Conservation (phyloP, 2,888 invertebrate genomes). For the Torymus tubicola region DNA sequence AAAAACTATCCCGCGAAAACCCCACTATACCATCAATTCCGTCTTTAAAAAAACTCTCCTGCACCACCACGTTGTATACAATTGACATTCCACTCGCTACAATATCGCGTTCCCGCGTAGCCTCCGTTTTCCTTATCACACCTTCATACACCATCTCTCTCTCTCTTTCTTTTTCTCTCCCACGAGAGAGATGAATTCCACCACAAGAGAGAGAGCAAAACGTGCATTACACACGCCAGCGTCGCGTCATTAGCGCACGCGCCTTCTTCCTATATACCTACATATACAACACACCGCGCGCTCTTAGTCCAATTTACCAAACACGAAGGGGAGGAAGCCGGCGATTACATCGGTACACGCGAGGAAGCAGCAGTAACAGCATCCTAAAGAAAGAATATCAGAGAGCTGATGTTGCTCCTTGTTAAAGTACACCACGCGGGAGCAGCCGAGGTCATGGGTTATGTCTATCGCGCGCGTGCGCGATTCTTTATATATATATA, state of each 20-base stretch:
- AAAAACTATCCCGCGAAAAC: too few species aligned
- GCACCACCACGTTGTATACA: too few species aligned
- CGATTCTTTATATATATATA: too few species aligned
- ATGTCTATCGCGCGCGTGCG: background rate
- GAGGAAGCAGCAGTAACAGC: constrained; percentile 6
- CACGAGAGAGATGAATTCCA: constrained; percentile 16
- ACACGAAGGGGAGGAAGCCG: constrained; percentile 15
- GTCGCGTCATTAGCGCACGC: constrained; percentile 39
- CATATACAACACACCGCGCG: background rate
- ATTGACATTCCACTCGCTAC: too few species aligned
- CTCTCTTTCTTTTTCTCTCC: too few species aligned
- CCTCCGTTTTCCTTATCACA: too few species aligned
- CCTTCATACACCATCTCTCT: too few species aligned
- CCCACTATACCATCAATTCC: too few species aligned
- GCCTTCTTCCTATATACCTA: constrained; percentile 1
- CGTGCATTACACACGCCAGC: background rate
- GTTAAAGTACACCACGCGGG: constrained; percentile 26
- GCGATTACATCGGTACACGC: constrained; percentile 49
- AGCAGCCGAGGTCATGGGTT: constrained; percentile 38
- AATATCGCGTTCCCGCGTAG: too few species aligned
- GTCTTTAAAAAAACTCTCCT: too few species aligned
- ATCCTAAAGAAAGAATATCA: constrained; percentile 19
- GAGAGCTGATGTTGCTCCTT: constrained; percentile 16
- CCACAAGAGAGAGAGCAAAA: background rate
- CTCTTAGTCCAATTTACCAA: constrained; percentile 50